Conservation (phyloP, 1,140 invertebrate species). For the Panulirus ornatus region DNA sequence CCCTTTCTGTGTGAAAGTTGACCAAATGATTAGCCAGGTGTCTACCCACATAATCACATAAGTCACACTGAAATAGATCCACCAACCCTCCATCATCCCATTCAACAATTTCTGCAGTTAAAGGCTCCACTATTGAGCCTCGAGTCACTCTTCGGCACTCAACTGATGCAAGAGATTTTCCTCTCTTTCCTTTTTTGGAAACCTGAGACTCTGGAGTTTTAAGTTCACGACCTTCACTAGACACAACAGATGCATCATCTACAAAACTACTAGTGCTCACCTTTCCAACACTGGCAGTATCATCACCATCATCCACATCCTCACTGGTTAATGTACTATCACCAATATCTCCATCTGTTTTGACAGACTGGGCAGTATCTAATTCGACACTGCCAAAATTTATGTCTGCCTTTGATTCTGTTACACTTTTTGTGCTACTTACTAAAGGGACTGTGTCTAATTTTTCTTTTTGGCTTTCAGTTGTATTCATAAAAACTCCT, state of each 20-base stretch:
- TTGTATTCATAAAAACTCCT: background rate
- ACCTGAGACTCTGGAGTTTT: constrained; percentile 68
- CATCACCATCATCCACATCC: constrained; percentile 60
- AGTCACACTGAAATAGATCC: constrained; percentile 78
- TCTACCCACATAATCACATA: constrained; percentile 82
- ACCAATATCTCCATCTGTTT: background rate
- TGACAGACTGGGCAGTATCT: background rate
- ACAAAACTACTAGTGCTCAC: constrained; percentile 70
- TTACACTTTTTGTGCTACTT: background rate
- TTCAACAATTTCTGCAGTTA: constrained; percentile 53
- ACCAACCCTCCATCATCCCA: constrained; percentile 75
- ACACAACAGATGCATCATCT: constrained; percentile 71
- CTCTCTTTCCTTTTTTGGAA: constrained; percentile 52
- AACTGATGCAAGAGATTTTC: background rate
- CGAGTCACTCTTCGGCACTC: constrained; percentile 69
- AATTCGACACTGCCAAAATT: background rate
- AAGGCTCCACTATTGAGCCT: constrained; percentile 66
- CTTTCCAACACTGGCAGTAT: constrained; percentile 67
- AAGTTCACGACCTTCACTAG: constrained; percentile 69
- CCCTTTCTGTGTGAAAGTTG: constrained; percentile 82
- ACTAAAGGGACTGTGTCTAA: background rate
- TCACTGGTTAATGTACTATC: constrained; percentile 1
- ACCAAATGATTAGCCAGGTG: constrained; percentile 85
- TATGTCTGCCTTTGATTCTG: background rate
- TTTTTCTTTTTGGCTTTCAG: background rate